A percentile compares a stretch with the other conserved stretches of the same genome.
Evolutionary conservation across 2,888 invertebrate species (phyloP).

Genomic region (Halictus ligatus): DNA sequence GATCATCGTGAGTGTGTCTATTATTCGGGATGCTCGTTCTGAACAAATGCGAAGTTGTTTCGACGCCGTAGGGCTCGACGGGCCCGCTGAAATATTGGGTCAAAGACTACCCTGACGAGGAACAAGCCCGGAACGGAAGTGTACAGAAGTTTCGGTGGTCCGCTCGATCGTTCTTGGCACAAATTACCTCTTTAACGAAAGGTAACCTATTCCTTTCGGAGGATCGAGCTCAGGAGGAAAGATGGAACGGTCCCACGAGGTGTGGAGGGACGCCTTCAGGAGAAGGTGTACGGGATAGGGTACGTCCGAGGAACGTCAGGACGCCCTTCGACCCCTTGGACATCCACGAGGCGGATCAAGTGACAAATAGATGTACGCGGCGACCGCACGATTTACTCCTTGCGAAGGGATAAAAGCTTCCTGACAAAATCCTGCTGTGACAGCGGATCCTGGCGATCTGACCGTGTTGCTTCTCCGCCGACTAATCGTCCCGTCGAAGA

Average conservation of each 20-base stretch:
- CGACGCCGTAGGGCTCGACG: background rate
- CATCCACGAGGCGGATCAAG: conserved; percentile 66
- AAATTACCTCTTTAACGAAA: conserved; percentile 82
- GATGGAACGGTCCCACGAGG: conserved; percentile 81
- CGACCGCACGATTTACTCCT: conserved; percentile 73
- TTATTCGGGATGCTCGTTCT: background rate
- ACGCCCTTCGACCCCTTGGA: conserved; percentile 64
- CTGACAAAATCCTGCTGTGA: conserved; percentile 75
- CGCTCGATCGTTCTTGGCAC: conserved; percentile 76
- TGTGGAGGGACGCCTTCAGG: conserved; percentile 62
- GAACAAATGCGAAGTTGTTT: background rate
- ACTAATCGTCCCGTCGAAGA: conserved; percentile 53
- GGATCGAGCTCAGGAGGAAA: conserved; percentile 73
- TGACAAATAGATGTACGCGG: conserved; percentile 81
- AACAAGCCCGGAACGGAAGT: conserved; percentile 19
- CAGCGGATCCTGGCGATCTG: conserved; percentile 71
- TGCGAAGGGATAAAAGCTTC: conserved; percentile 76
- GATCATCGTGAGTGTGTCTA: background rate
- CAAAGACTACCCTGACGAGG: background rate
- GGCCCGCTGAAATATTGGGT: background rate
- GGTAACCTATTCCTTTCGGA: conserved; percentile 65
- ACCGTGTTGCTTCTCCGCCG: conserved; percentile 55
- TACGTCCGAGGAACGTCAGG: conserved; percentile 65
- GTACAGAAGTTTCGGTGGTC: conserved; percentile 56
- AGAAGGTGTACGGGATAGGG: conserved; percentile 71